A percentile compares a stretch with the other conserved stretches of the same genome.
These are phyloP conservation scores for Molossus molossus DNA, from an alignment of 2,797 vertebrate genomes.

Conservation along the genomic window DNA sequence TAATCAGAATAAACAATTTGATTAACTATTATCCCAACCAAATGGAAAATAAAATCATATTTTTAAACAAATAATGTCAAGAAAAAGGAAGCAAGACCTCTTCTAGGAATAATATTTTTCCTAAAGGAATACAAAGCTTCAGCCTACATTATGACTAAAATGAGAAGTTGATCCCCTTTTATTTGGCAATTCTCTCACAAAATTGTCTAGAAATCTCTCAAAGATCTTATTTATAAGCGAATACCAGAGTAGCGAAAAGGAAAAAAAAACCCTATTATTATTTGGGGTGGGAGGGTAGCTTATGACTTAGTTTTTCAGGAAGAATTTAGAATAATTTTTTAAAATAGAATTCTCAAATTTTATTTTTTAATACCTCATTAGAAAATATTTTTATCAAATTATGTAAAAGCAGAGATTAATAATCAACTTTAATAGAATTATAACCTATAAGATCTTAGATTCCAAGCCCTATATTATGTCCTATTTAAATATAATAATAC, in stretches of 20 bases:
- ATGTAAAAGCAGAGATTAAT: slow-evolving; percentile 52
- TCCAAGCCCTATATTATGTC: not conserved
- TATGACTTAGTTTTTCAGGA: slow-evolving; percentile 45
- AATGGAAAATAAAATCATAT: slow-evolving; percentile 27
- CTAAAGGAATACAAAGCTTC: not conserved
- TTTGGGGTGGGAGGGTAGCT: not conserved
- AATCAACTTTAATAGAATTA: slow-evolving; percentile 55
- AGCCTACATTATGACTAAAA: not conserved
- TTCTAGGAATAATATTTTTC: not conserved
- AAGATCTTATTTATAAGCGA: slow-evolving; percentile 40
- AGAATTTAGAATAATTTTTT: slow-evolving; percentile 11
- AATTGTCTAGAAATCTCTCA: not conserved
- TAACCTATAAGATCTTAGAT: slow-evolving; percentile 61
- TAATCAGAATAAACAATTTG: not conserved
- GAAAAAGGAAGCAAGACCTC: not conserved
- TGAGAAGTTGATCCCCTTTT: not conserved
- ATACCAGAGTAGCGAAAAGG: not conserved
- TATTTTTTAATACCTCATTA: not conserved
- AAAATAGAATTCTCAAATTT: not conserved
- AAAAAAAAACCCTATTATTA: not conserved
- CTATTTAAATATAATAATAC: slow-evolving; percentile 3
- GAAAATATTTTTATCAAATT: slow-evolving; percentile 65
- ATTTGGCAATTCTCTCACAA: slow-evolving; percentile 39
- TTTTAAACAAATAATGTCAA: slow-evolving; percentile 42
- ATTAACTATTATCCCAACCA: not conserved